Percentiles rank a stretch among this genome's conserved stretches.
Conservation (phyloP, 37 sponge, comb jelly and placozoan species). For the Eunapius fragilis region DNA sequence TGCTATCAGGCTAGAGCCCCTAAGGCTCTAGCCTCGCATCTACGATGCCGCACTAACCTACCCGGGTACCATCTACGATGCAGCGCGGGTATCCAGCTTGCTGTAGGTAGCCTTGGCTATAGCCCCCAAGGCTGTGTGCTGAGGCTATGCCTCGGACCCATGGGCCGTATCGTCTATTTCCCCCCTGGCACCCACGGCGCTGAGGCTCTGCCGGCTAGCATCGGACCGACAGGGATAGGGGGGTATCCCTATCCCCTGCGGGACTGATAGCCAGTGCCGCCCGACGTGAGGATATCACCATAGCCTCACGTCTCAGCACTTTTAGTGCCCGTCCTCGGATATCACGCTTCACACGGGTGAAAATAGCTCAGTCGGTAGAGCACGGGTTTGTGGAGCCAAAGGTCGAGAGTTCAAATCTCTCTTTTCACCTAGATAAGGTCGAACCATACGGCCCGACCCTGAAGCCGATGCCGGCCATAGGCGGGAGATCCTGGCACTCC, state of each 20-base stretch:
- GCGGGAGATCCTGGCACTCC: neutral
- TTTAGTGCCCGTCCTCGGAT: neutral
- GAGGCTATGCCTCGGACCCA: no score
- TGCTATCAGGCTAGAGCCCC: no score
- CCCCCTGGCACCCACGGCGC: no score
- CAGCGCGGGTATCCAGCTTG: no score
- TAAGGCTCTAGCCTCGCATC: no score
- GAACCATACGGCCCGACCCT: neutral
- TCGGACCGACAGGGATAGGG: neutral
- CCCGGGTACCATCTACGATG: no score
- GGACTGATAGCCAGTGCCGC: neutral
- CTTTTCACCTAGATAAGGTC: constrained; percentile 26
- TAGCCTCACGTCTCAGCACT: neutral
- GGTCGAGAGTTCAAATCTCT: constrained; percentile 82
- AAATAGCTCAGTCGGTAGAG: constrained; percentile 48
- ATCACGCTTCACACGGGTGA: neutral
- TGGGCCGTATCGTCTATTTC: no score
- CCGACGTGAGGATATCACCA: no score
- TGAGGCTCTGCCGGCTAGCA: no score
- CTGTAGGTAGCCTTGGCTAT: no score
- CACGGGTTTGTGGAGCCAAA: constrained; percentile 69
- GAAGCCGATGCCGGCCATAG: neutral
- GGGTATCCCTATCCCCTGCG: neutral
- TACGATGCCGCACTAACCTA: no score
- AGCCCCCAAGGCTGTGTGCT: no score